Conservation (phyloP, 2,113 vertebrate species). For the Macquaria australasica region DNA sequence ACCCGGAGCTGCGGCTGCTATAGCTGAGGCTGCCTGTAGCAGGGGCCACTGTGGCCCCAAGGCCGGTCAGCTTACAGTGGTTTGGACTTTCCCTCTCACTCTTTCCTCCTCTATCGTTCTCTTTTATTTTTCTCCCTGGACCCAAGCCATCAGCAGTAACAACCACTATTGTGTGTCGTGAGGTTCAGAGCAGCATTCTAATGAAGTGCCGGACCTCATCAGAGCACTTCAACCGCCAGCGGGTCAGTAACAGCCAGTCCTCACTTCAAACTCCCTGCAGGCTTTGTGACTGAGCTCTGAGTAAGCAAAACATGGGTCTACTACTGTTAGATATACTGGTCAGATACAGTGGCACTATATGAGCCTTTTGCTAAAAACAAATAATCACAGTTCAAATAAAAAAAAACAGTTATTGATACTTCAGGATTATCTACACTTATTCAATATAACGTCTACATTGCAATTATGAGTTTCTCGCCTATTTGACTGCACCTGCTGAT, state of each 20-base stretch:
- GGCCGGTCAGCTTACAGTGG: constrained; percentile 68
- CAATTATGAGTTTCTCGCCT: not conserved
- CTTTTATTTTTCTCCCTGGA: constrained; percentile 69
- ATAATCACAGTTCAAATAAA: not conserved
- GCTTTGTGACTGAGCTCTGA: constrained; percentile 51
- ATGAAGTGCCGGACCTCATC: constrained; percentile 72
- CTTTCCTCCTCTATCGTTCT: constrained; percentile 36
- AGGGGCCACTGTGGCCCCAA: constrained; percentile 24
- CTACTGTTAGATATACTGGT: not conserved
- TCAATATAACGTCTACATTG: not conserved
- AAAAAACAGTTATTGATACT: not conserved
- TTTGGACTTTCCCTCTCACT: constrained; percentile 71
- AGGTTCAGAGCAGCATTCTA: constrained; percentile 63
- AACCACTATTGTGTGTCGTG: constrained; percentile 67
- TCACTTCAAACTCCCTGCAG: constrained; percentile 43
- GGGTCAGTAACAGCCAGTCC: constrained; percentile 50
- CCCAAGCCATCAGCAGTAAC: constrained; percentile 70
- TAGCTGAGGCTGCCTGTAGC: constrained; percentile 30
- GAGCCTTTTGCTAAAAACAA: not conserved
- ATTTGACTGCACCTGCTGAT: not conserved
- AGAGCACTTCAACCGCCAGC: constrained; percentile 49
- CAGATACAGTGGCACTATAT: not conserved
- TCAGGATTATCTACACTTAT: not conserved
- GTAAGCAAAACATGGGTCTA: constrained; percentile 31
- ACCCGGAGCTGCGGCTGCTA: constrained; percentile 31